A percentile compares a stretch with the other conserved stretches of the same genome.
phyloP scores from a whole-genome alignment of 2,888 invertebrate species.

The Tetropium fuscum region DNA sequence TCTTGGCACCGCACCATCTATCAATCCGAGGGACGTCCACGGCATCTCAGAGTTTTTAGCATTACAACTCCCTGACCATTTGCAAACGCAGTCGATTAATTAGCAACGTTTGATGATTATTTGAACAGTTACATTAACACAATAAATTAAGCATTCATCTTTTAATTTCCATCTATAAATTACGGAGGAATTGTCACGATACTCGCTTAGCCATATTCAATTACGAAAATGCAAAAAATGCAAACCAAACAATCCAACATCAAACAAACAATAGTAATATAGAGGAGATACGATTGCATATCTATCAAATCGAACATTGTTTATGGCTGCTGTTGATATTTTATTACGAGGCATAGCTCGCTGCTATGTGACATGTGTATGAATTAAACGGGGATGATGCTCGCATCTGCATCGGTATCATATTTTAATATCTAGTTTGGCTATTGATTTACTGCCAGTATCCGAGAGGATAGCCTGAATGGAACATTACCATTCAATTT shows the following conservation, averaged over 20 bases:
- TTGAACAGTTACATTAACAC: background rate
- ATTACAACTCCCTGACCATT: no score
- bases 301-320: constrained; percentile 21
- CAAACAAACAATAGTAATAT: constrained; percentile 18
- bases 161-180: background rate
- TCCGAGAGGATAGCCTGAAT: constrained; percentile 33
- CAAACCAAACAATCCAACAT: background rate
- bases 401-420: constrained; percentile 34
- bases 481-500: constrained; percentile 48
- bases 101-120: no score
- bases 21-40: no score
- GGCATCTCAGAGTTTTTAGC: no score
- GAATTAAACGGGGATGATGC: constrained; percentile 37
- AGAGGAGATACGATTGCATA: constrained; percentile 20
- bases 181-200: background rate
- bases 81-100: no score
- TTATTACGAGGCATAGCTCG: constrained; percentile 13
- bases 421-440: constrained; percentile 38
- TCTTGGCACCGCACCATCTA: no score
- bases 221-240: constrained; percentile 2
- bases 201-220: background rate
- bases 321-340: constrained; percentile 20
- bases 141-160: constrained; percentile 1
- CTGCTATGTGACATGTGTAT: constrained; percentile 41
- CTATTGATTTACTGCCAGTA: constrained; percentile 36